A percentile compares a stretch with the other conserved stretches of the same genome.
Evolutionary conservation across 2,113 vertebrate species (phyloP).

Genomic region (Pelecanus crispus): DNA sequence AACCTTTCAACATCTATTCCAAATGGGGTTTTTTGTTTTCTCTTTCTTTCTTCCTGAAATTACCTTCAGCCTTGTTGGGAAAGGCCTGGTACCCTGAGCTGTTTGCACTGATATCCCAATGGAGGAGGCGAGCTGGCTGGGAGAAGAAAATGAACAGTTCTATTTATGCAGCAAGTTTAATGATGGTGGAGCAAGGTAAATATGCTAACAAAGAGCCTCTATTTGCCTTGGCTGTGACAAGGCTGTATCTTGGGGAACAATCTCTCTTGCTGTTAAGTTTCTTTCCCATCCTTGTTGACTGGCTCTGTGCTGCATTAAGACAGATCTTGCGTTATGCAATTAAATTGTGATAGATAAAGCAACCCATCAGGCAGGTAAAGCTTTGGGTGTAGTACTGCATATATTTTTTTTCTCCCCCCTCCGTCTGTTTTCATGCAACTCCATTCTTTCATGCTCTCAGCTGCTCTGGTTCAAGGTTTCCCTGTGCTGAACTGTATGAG

Average conservation of each 20-base stretch:
- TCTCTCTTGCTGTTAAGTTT: not conserved
- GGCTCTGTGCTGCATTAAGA: not conserved
- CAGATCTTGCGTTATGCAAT: not conserved
- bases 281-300: not conserved
- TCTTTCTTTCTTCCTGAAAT: not conserved
- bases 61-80: fast-evolving
- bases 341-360: not conserved
- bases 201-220: not conserved
- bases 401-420: no score
- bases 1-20: not conserved
- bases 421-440: not conserved
- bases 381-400: fast-evolving
- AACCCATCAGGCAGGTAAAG: not conserved
- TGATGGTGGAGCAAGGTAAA: not conserved
- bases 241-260: not conserved
- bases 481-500: not conserved
- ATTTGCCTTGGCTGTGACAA: not conserved
- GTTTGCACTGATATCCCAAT: not conserved
- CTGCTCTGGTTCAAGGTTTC: not conserved
- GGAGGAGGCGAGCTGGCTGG: not conserved
- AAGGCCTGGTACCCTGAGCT: not conserved
- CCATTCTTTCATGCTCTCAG: not conserved
- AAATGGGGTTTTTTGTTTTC: not conserved
- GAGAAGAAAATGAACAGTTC: not conserved
- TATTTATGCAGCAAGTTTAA: not conserved